Percentiles rank a stretch among this genome's conserved stretches.
Conservation (phyloP, 2,888 invertebrate species). For the Eurytoma californica region DNA sequence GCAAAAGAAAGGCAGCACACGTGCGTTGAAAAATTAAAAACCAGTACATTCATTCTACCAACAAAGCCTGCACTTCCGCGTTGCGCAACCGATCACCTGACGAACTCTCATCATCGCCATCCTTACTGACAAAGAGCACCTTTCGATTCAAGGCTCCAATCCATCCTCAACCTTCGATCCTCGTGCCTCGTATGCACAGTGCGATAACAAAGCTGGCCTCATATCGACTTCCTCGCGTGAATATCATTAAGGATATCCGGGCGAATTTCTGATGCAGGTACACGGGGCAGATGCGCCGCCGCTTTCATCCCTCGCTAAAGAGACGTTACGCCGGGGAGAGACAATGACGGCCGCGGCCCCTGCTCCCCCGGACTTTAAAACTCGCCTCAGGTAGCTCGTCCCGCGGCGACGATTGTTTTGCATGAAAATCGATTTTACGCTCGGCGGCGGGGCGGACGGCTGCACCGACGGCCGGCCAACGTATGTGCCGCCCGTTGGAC, state of each 20-base stretch:
- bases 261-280: constrained; percentile 10
- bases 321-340: background rate
- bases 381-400: background rate
- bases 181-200: background rate
- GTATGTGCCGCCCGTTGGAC: background rate
- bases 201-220: background rate
- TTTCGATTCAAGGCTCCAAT: background rate
- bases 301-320: background rate
- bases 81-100: constrained; percentile 18
- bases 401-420: constrained; percentile 25
- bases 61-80: background rate
- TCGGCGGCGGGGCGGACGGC: background rate
- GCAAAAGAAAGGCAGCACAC: too few relatives aligned
- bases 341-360: constrained; percentile 8
- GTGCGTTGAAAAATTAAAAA: background rate
- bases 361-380: constrained; percentile 22
- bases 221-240: constrained; percentile 6
- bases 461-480: background rate
- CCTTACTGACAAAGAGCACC: background rate
- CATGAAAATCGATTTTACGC: constrained; percentile 48
- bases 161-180: background rate
- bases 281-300: constrained; percentile 6
- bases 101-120: background rate
- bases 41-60: background rate
- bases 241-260: constrained; percentile 31